A percentile compares a stretch with the other conserved stretches of the same genome.
phyloP scores from a whole-genome alignment of 2,888 invertebrate species.

The Neria commutata region DNA sequence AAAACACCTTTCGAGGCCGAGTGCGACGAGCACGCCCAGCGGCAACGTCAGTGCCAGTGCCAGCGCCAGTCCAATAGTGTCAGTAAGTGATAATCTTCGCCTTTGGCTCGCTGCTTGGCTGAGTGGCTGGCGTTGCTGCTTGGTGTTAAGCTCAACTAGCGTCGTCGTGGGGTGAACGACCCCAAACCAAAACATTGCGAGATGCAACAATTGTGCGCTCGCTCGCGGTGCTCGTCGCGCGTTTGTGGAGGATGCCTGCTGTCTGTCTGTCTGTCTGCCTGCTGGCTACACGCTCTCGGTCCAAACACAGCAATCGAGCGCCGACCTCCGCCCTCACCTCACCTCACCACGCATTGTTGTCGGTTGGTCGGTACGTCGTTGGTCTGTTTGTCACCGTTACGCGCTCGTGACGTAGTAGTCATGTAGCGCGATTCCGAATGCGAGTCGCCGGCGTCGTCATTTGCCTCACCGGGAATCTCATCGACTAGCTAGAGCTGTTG shows the following conservation, averaged over 20 bases:
- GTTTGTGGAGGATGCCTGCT: neutral
- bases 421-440: neutral
- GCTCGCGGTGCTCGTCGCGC: conserved; percentile 8
- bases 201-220: conserved; percentile 38
- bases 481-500: too few relatives aligned
- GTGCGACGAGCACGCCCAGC: too few relatives aligned
- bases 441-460: too few relatives aligned
- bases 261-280: conserved; percentile 2
- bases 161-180: conserved; percentile 37
- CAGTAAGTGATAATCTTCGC: too few relatives aligned
- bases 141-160: neutral
- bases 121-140: neutral
- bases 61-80: too few relatives aligned
- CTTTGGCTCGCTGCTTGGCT: too few relatives aligned
- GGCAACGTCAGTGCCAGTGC: too few relatives aligned
- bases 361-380: neutral
- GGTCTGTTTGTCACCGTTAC: neutral
- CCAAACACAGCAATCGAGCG: too few relatives aligned
- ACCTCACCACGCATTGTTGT: neutral
- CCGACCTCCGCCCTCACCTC: neutral
- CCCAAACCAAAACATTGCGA: conserved; percentile 39
- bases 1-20: neutral
- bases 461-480: conserved; percentile 1
- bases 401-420: neutral
- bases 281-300: conserved; percentile 1